Evolutionary conservation across 2,113 vertebrate species (phyloP).

Genomic region (Syngnathus floridae): DNA sequence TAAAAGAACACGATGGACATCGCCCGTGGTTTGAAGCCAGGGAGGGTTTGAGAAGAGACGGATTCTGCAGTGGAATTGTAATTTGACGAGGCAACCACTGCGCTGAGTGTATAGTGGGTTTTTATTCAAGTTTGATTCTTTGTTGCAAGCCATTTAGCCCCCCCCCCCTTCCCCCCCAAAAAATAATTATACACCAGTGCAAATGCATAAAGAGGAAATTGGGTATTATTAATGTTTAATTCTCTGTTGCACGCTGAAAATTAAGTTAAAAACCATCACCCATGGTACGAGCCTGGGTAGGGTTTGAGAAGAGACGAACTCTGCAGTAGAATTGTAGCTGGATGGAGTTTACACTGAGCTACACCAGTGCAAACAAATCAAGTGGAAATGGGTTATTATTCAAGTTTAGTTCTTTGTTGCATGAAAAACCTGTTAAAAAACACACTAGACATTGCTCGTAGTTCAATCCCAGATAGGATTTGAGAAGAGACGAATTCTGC

Average conservation of each 20-base stretch:
- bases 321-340: not conserved
- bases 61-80: not conserved
- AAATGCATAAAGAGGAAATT: too few species aligned
- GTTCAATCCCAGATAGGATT: not conserved
- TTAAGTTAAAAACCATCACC: not conserved
- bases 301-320: not conserved
- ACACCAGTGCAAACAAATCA: too few species aligned
- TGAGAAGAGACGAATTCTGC: not conserved
- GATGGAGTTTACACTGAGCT: slow-evolving; percentile 25
- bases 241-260: not conserved
- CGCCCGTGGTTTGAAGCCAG: not conserved
- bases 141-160: too few species aligned
- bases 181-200: too few species aligned
- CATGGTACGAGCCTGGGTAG: not conserved
- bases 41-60: not conserved
- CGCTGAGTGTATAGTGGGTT: too few species aligned
- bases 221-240: too few species aligned
- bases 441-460: too few species aligned
- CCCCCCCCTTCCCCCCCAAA: too few species aligned
- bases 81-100: not conserved
- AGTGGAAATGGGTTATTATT: too few species aligned
- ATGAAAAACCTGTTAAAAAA: too few species aligned
- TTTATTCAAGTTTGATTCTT: not conserved
- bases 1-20: slow-evolving; percentile 4
- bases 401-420: not conserved